Conservation (phyloP, 2,797 vertebrate species). For the Microtus obscurus region DNA sequence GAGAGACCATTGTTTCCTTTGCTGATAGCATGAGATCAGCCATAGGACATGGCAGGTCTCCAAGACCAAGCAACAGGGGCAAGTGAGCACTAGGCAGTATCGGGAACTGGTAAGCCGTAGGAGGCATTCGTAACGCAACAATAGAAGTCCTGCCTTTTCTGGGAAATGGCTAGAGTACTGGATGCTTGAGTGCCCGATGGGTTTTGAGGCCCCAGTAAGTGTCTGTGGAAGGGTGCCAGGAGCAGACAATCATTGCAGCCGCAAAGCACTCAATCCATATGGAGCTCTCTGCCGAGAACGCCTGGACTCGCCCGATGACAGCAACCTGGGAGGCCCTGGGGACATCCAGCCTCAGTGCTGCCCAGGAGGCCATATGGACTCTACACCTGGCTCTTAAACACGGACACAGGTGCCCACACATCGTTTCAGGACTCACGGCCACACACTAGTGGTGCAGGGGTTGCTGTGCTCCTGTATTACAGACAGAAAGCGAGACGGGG, state of each 20-base stretch:
- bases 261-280: background rate
- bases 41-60: conserved; percentile 79
- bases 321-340: background rate
- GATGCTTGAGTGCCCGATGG: conserved; percentile 35
- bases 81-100: conserved; percentile 48
- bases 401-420: fast-evolving
- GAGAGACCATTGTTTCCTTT: conserved; percentile 77
- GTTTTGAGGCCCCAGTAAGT: conserved; percentile 4
- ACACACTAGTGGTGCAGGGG: fast-evolving
- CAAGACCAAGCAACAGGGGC: conserved; percentile 77
- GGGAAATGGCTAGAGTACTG: conserved; percentile 8
- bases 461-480: background rate
- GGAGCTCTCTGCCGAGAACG: background rate
- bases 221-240: background rate
- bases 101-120: conserved; percentile 73
- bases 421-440: background rate
- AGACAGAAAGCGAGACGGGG: background rate
- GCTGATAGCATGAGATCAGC: conserved; percentile 80
- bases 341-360: background rate
- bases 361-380: background rate
- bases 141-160: conserved; percentile 77
- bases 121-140: conserved; percentile 78
- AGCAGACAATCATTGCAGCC: background rate
- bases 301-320: background rate
- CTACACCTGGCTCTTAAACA: background rate